Percentiles rank a stretch among this genome's conserved stretches.
Evolutionary conservation across 2,797 vertebrate genomes (phyloP).

Genomic region (Vultur gryphus): DNA sequence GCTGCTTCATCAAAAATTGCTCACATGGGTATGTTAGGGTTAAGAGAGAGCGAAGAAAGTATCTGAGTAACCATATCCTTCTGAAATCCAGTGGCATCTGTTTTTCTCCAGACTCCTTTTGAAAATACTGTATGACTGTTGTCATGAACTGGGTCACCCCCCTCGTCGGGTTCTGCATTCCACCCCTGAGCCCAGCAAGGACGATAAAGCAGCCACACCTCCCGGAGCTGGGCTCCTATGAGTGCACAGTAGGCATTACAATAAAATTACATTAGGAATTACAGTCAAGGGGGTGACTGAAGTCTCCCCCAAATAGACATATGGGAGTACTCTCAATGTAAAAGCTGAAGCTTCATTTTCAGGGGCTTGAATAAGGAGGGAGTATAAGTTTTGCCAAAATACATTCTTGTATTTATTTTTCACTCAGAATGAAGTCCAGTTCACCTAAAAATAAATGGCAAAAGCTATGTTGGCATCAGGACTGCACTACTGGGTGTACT

Average conservation of each 20-base stretch:
- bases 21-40: not conserved
- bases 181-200: not conserved
- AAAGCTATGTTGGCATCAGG: not conserved
- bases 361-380: not conserved
- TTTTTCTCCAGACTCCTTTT: not conserved
- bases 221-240: accelerated
- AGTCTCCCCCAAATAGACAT: not conserved
- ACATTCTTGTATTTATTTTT: not conserved
- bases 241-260: not conserved
- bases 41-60: not conserved
- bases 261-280: not conserved
- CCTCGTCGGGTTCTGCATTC: not conserved
- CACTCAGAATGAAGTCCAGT: not conserved
- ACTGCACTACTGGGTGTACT: not conserved
- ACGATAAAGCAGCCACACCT: not conserved
- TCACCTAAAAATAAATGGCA: slow-evolving; percentile 46
- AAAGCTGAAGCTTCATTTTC: not conserved
- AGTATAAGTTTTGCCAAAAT: not conserved
- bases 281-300: not conserved
- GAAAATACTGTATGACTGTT: not conserved
- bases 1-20: not conserved
- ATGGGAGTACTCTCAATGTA: not conserved
- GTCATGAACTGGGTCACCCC: not conserved
- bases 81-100: not conserved
- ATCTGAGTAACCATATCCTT: not conserved